Evolutionary conservation across 2,888 invertebrate genomes (phyloP), one percentile per base, ranked within the genome.

Genomic region (Brachyptera risi): DNA sequence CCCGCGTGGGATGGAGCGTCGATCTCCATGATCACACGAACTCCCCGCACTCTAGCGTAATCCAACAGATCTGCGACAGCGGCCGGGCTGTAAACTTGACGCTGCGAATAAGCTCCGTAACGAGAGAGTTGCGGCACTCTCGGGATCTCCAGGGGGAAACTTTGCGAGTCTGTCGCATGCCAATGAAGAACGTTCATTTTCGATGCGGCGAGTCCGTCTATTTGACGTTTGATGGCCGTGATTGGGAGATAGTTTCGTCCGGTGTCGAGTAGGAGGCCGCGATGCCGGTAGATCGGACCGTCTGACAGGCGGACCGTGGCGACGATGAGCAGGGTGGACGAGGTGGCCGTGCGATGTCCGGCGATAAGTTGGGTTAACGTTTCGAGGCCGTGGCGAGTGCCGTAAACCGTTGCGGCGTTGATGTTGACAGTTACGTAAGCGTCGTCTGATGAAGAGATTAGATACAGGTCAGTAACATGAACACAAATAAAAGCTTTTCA

Each of bases 141-240:
- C n/a, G 79, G 79, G 0, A 88, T 85, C 70, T 89, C 87, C 70
- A 94, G 79, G 0, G 96, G 96, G 75, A 96, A 96, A 69, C 95
- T 94, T 67, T 96, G 95, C 1, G 92, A 85, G 74, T 96, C 96
- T 0, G 90, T 89, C 0, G 86, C 86, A 72, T 92, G 92, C 95
- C 96, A 96, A 72, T 96, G 96, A 47, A 96, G 83, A 0, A 93
- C 90, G 72, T 96, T 96, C 79, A 96, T 76, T 75, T n/a, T n/a
- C 9, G 4, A 7, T n/a, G 15, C 44, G 21, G 47, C 24, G 5
- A 5, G 2, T 1, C 23, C 24, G 2, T 17, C 27, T 13, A 54
- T 21, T 40, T 59, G 59, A 66, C 80, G 82, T 68, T 83, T 81
- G 19, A 92, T 85, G 49, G 81, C 80, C 13, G 73, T 74, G 65